Evolutionary conservation across 2,888 invertebrate genomes (phyloP).

Genomic region (Chloroclystis v-ata): DNA sequence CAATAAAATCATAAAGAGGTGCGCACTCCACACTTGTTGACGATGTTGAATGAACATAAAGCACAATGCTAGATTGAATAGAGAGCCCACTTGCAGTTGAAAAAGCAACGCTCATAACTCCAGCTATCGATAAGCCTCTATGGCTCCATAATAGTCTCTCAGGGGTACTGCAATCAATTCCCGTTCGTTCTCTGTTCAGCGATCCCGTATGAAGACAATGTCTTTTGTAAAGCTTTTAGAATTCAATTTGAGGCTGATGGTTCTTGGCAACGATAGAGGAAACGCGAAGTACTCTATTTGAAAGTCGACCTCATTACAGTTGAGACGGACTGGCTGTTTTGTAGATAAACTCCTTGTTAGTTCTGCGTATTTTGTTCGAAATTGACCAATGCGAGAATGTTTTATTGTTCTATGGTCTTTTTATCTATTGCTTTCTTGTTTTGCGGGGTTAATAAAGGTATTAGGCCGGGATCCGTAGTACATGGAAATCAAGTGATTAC

Average conservation of each 20-base stretch:
- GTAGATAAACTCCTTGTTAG: no score
- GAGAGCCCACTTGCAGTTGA: slow-evolving; percentile 14
- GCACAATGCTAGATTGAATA: slow-evolving; percentile 10
- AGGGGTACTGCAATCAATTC: slow-evolving; percentile 33
- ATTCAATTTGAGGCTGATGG: slow-evolving; percentile 19
- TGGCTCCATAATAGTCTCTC: slow-evolving; percentile 34
- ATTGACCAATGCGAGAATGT: no score
- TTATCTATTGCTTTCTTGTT: no score
- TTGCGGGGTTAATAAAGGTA: no score
- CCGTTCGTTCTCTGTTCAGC: slow-evolving; percentile 18
- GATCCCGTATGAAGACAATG: slow-evolving; percentile 22
- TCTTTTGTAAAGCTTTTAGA: slow-evolving; percentile 20
- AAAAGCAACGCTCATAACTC: slow-evolving; percentile 17
- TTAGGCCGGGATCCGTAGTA: no score
- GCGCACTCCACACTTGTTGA: not conserved
- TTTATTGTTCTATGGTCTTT: no score
- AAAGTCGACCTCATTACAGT: slow-evolving; percentile 14
- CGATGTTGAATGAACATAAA: not conserved
- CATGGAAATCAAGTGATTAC: no score
- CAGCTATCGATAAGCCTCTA: slow-evolving; percentile 34
- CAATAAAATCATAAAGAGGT: no score
- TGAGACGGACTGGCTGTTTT: not conserved
- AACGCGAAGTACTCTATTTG: slow-evolving; percentile 16
- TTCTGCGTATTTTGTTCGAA: no score
- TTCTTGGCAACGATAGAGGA: slow-evolving; percentile 17